Percentiles rank a stretch among this genome's conserved stretches.
phyloP scores from a whole-genome alignment of 2,797 vertebrate genomes.

The Benthosema pterotum region DNA sequence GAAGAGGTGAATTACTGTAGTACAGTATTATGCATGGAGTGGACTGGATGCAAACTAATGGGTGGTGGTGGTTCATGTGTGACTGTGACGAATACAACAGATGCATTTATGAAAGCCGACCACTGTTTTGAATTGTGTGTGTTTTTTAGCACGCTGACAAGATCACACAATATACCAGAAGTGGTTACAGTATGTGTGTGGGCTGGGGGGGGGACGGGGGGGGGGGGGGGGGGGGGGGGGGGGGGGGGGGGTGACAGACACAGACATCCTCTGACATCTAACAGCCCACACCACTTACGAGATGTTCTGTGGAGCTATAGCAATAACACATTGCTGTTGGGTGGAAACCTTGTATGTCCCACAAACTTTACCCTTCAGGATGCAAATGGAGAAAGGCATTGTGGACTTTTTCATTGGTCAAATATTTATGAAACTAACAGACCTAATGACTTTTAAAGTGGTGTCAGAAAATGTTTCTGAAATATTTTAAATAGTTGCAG shows the following conservation, averaged over 20 bases:
- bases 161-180: slow-evolving; percentile 9
- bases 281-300: slow-evolving; percentile 44
- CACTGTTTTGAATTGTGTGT: not conserved
- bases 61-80: not conserved
- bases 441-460: too few species aligned
- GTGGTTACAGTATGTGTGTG: slow-evolving; percentile 1
- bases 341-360: too few species aligned
- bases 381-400: too few species aligned
- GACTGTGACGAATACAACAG: not conserved
- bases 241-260: slow-evolving; percentile 34
- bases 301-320: slow-evolving; percentile 38
- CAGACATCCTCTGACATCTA: slow-evolving; percentile 39
- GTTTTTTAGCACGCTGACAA: slow-evolving; percentile 15
- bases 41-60: not conserved
- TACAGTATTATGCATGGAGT: not conserved
- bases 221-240: slow-evolving; percentile 15
- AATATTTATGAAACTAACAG: too few species aligned
- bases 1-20: not conserved
- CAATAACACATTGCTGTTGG: slow-evolving; percentile 15
- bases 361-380: too few species aligned
- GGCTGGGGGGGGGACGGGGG: slow-evolving; percentile 1
- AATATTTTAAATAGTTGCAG: too few species aligned
- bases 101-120: not conserved
- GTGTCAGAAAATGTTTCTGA: too few species aligned
- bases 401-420: too few species aligned